These are phyloP conservation scores for Epizoanthus ramosus DNA, from an alignment of 92 coral and sea anemone species.

Conservation along the genomic window DNA sequence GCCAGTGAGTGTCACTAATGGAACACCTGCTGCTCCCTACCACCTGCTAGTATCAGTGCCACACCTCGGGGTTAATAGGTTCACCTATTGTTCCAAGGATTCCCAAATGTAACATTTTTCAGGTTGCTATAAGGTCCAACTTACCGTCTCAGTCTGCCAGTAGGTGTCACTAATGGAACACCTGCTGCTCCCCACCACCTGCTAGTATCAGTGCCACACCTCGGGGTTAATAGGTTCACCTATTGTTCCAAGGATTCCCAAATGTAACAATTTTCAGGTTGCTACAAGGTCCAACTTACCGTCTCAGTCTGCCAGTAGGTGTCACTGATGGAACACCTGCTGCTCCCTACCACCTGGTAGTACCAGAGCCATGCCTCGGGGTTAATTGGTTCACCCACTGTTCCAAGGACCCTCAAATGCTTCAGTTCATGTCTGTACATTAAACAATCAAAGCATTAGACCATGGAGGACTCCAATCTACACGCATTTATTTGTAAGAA, in stretches of 20 bases:
- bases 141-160: conserved; percentile 99
- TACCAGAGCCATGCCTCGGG: conserved; percentile 99
- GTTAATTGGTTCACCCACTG: conserved; percentile 98
- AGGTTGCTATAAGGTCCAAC: conserved; percentile 13
- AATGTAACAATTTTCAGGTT: no score
- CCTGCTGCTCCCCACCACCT: conserved; percentile 77
- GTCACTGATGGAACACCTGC: conserved; percentile 84
- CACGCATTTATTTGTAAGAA: background rate
- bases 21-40: conserved; percentile 86
- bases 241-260: conserved; percentile 79
- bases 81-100: conserved; percentile 96
- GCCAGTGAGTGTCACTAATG: conserved; percentile 97
- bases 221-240: conserved; percentile 99
- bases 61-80: conserved; percentile 96
- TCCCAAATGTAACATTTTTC: no score
- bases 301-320: conserved; percentile 99
- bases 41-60: conserved; percentile 95
- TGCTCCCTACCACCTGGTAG: conserved; percentile 85
- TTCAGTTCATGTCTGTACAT: conserved; percentile 75
- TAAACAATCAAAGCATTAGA: background rate
- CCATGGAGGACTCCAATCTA: background rate
- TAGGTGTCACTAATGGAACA: conserved; percentile 94
- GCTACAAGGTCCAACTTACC: conserved; percentile 49
- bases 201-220: conserved; percentile 98
- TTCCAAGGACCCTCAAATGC: conserved; percentile 84